A percentile compares a stretch with the other conserved stretches of the same genome.
phyloP scores from a whole-genome alignment of 2,888 invertebrate species.

The Nycteola revayana region DNA sequence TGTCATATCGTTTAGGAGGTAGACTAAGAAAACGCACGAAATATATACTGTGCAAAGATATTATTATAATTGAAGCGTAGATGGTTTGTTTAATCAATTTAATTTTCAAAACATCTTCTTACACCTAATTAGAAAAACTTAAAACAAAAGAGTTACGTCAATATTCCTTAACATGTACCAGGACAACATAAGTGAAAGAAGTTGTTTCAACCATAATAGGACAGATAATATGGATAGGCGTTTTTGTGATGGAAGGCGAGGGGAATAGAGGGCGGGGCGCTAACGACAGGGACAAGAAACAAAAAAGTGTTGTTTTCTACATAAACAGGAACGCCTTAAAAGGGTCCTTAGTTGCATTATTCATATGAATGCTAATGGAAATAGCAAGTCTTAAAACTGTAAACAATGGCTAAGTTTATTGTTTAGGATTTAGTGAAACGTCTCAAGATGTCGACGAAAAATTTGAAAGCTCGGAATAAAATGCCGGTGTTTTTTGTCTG shows the following conservation, averaged over 20 bases:
- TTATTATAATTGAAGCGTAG: too few relatives aligned
- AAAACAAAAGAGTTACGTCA: constrained; percentile 32
- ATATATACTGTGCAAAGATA: too few relatives aligned
- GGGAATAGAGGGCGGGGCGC: constrained; percentile 25
- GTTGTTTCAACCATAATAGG: constrained; percentile 8
- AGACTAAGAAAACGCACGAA: too few relatives aligned
- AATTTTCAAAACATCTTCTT: too few relatives aligned
- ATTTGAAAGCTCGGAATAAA: constrained; percentile 33
- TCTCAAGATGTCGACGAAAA: constrained; percentile 32
- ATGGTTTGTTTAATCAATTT: too few relatives aligned
- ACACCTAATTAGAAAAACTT: too few relatives aligned
- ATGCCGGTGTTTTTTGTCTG: constrained; percentile 33
- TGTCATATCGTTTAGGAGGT: too few relatives aligned
- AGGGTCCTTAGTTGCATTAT: constrained; percentile 49
- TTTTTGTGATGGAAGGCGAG: constrained; percentile 20
- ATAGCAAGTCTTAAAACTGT: constrained; percentile 48
- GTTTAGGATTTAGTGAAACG: constrained; percentile 30
- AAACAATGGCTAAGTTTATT: constrained; percentile 48
- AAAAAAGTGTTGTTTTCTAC: constrained; percentile 31
- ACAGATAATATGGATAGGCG: constrained; percentile 18
- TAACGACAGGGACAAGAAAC: constrained; percentile 33
- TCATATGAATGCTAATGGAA: constrained; percentile 56
- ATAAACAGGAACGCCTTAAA: constrained; percentile 33
- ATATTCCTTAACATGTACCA: constrained; percentile 37
- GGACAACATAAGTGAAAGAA: constrained; percentile 27